A percentile compares a stretch with the other conserved stretches of the same genome.
Evolutionary conservation across 1,140 invertebrate genomes (phyloP).

Genomic region (Pseudobourletiella spinata): DNA sequence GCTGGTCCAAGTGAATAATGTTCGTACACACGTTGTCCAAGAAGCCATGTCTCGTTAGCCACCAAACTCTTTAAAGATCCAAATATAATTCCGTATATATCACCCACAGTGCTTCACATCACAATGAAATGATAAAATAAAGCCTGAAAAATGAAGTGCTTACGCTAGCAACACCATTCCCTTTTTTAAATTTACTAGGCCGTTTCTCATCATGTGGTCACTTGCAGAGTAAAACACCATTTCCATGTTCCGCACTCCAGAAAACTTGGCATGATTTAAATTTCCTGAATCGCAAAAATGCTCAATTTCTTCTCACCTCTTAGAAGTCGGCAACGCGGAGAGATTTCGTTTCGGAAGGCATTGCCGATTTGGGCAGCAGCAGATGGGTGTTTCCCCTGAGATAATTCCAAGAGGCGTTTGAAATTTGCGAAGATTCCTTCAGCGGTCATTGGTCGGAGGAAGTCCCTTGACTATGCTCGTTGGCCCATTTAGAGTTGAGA

Average conservation of each 20-base stretch:
- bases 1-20: constrained; percentile 91
- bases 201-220: constrained; percentile 89
- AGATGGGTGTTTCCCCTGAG: constrained; percentile 92
- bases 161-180: constrained; percentile 60
- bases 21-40: constrained; percentile 98
- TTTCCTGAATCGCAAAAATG: constrained; percentile 92
- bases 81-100: constrained; percentile 6
- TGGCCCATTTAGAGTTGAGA: constrained; percentile 92
- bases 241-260: constrained; percentile 57
- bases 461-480: constrained; percentile 86
- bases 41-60: constrained; percentile 97
- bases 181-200: constrained; percentile 59
- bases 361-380: constrained; percentile 97
- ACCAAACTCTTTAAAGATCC: constrained; percentile 60
- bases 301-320: constrained; percentile 97
- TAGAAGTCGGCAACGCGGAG: constrained; percentile 90
- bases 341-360: constrained; percentile 98
- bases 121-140: too few relatives aligned
- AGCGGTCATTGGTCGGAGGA: constrained; percentile 92
- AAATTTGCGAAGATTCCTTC: constrained; percentile 99
- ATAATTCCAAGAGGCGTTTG: constrained; percentile 91
- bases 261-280: constrained; percentile 89
- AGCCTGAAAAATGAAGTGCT: too few relatives aligned
- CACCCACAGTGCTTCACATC: too few relatives aligned
- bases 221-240: constrained; percentile 86